These are phyloP conservation scores for Exaiptasia diaphana DNA, from an alignment of 64 coral and sea anemone genomes.

Conservation along the genomic window DNA sequence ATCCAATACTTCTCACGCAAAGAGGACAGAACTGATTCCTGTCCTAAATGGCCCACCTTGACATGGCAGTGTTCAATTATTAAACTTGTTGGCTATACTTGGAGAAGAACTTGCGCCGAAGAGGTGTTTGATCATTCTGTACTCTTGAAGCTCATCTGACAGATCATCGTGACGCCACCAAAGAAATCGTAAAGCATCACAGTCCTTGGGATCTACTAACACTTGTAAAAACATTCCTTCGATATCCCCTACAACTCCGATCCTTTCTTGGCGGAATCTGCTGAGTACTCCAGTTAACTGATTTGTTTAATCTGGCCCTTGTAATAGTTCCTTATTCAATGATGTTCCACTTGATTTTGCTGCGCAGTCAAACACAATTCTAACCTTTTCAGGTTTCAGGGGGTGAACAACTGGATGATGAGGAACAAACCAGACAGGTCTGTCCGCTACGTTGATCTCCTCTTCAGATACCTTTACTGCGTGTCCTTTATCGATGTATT, in stretches of 20 bases:
- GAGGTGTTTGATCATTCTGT: constrained; percentile 45
- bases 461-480: constrained; percentile 37
- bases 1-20: constrained; percentile 45
- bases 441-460: constrained; percentile 1
- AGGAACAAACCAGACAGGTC: constrained; percentile 43
- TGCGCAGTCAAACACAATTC: not conserved
- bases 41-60: constrained; percentile 46
- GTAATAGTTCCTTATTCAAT: constrained; percentile 48
- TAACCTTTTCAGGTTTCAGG: not conserved
- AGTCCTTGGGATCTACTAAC: constrained; percentile 27
- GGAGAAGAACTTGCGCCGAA: constrained; percentile 46
- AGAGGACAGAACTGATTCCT: constrained; percentile 53
- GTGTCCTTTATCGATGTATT: constrained; percentile 43
- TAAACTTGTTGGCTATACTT: not conserved
- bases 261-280: constrained; percentile 44
- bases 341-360: constrained; percentile 3
- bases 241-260: constrained; percentile 49
- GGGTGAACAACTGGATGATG: constrained; percentile 38
- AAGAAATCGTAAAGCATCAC: constrained; percentile 28
- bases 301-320: constrained; percentile 32
- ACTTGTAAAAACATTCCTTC: constrained; percentile 60
- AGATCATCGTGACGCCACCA: constrained; percentile 41
- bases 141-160: constrained; percentile 23
- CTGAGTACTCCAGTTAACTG: constrained; percentile 51
- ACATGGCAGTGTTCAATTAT: constrained; percentile 22